Evolutionary conservation across 2,113 vertebrate genomes (phyloP), one percentile per base, ranked within the genome.

Genomic region (Nannobrachium achirus): DNA sequence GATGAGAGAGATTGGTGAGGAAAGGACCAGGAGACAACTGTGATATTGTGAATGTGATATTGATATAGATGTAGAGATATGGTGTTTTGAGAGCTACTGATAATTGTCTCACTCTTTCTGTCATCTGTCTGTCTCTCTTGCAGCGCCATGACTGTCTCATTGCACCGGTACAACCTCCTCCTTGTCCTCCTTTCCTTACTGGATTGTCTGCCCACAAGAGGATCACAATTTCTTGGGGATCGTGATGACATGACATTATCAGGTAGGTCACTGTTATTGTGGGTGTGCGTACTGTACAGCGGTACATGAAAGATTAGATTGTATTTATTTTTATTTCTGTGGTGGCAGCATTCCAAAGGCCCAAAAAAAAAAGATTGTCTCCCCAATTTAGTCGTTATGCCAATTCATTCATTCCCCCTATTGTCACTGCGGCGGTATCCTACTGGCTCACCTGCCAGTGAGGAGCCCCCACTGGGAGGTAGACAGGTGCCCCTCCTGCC

Each of bases 111-210:
- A 41, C 64, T 48, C 46, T 66, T 33, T 71, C 71, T 72, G 45
- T 56, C 58, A 3, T 50, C 45, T 63, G n/a, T 6, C 25, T 39
- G 45, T 65, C 64, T 65, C 63, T 59, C 56, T 5, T 53, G n/a
- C 75, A 90, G 88, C 76, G 70, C 76, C 83, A 91, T 90, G 88
- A 63, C 79, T 14, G 49, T 13, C 38, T 42, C 63, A 45, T 68
- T 56, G 45, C 11, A 10, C 66, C 39, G 58, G 16, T 19, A 65
- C 61, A 53, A 8, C 46, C 73, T 87, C 48, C 72, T 86, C 56
- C 57, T 85, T 33, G 49, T 87, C 48, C 55, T 90, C 61, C 42
- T 85, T 39, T 81, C 82, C 57, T 71, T 66, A 33, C 55, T 82
- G 70, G 69, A 66, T 69, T 82, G 76, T 81, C 50, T 77, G 25